These are phyloP conservation scores for Arctocebus calabarensis DNA, from an alignment of 2,797 vertebrate species.

Conservation along the genomic window DNA sequence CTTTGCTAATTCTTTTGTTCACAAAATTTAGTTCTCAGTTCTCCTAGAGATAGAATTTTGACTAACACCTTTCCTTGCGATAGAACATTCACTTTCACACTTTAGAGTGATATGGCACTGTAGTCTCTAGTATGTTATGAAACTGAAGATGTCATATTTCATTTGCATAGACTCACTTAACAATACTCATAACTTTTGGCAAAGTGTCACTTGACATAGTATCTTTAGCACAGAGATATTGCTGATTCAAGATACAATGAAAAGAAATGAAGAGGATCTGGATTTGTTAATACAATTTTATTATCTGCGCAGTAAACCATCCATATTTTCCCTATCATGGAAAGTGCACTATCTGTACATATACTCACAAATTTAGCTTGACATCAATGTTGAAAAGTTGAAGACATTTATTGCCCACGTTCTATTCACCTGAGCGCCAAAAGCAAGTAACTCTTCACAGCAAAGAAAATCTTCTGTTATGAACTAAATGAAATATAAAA, in stretches of 20 bases:
- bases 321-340: neutral
- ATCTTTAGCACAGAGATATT: neutral
- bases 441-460: neutral
- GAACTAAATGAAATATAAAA: neutral
- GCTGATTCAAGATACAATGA: neutral
- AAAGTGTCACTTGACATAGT: neutral
- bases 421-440: neutral
- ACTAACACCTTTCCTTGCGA: neutral
- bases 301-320: neutral
- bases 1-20: neutral
- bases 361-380: neutral
- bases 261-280: neutral
- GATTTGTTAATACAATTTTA: neutral
- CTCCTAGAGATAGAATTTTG: neutral
- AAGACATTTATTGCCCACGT: neutral
- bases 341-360: neutral
- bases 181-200: neutral
- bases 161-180: neutral
- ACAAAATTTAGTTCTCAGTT: neutral
- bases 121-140: neutral
- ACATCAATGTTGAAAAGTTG: neutral
- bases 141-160: neutral
- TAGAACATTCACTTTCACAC: neutral
- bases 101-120: neutral
- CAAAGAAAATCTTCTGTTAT: neutral